Base-by-base conservation (phyloP, 2,113 vertebrate species). In the Strix uralensis region DNA sequence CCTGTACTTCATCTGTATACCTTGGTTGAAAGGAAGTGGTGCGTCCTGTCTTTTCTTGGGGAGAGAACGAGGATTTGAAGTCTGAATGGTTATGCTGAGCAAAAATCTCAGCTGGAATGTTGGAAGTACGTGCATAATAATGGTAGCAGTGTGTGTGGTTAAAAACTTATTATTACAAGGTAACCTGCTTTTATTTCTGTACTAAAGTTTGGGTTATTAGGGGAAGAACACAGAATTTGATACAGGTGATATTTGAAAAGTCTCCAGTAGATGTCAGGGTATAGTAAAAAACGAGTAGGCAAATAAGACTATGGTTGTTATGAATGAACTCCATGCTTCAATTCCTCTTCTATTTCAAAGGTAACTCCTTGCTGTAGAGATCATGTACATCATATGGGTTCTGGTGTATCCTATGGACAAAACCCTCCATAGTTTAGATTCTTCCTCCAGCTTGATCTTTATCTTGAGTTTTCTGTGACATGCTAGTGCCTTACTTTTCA, bases 231-330 rank as follows among this genome's bases (percentile, higher is more conserved):
- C 38, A 81, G 51, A 63, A 38, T 94, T 80, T 73, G 21, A 22
- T 83, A 13, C 0, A 0, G 7, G 32, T 87, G 78, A 26, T 80
- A 73, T 69, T 44, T 70, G 27, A 25, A 80, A 88, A 90, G 25
- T 57, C 38, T 93, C 97, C 98, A 96, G 89, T 92, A 98, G 98
- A 87, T 98, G 98, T 98, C 98, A 97, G 96, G 78, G 83, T 96
- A 42, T 92, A 77, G 66, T 97, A 94, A 92, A 59, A 49, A 86
- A 92, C 10, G 19, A 70, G 21, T 38, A 79, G 44, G 22, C 30
- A 73, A 81, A 47, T 9, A 77, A 61, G 34, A 18, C 26, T 84
- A 7, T 15, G 42, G 21, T 49, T 73, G 5, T 67, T 59, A 42
- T 42, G 40, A 44, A 66, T 30, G 69, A 66, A 23, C 17, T 70